Conservation (phyloP, 2,888 invertebrate genomes). For the Drosophila lacicola region DNA sequence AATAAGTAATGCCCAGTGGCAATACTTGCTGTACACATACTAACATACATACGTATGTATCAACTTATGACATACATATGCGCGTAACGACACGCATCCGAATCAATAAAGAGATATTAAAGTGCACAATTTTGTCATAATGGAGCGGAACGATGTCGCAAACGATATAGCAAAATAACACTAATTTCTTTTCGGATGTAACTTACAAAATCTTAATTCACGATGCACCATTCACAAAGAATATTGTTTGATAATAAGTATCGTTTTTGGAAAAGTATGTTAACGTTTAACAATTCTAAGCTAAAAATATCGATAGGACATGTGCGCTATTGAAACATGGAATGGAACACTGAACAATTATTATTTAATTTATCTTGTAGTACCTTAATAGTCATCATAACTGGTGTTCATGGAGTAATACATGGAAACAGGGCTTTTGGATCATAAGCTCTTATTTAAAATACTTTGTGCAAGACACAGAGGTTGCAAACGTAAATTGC, state of each 20-base stretch:
- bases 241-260: conserved; percentile 14
- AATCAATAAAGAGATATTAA: conserved; percentile 2
- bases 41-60: conserved; percentile 9
- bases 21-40: conserved; percentile 18
- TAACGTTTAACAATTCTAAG: background rate
- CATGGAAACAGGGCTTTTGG: too few relatives aligned
- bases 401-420: too few relatives aligned
- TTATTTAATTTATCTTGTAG: too few relatives aligned
- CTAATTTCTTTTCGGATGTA: background rate
- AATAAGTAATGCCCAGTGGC: background rate
- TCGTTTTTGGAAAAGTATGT: conserved; percentile 1
- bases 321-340: background rate
- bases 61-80: conserved; percentile 9
- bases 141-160: background rate
- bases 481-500: too few relatives aligned
- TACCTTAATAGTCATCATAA: too few relatives aligned
- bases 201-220: conserved; percentile 27
- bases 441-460: too few relatives aligned
- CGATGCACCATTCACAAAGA: conserved; percentile 22
- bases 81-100: background rate
- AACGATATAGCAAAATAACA: background rate
- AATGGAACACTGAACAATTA: conserved; percentile 5
- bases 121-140: background rate
- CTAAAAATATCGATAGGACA: background rate
- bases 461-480: too few relatives aligned